Evolutionary conservation across 2,113 vertebrate genomes (phyloP), one percentile per base, ranked within the genome.

Genomic region (Clarias macrocephalus): DNA sequence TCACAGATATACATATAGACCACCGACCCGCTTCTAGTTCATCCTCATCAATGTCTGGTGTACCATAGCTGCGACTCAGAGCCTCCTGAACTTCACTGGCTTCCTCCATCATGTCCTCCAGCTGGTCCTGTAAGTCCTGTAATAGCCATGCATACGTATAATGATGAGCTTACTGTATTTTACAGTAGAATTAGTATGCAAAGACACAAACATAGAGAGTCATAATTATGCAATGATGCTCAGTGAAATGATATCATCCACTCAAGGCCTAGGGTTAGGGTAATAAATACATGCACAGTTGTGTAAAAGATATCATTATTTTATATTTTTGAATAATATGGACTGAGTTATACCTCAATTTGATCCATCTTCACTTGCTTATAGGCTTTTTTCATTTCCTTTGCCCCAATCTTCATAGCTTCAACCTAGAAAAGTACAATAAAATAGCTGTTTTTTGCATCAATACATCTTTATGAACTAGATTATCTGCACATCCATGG

Each of bases 21-120:
- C 30, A 75, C 42, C 1, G 81, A 94, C 98, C 98, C 91, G 98
- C 98, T 95, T 99, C 98, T 7, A 99, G 95, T 91, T 99, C 98
- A 72, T 99, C 98, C 91, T 99, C 98, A 82, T 99, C 98, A 72
- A 99, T 95, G 52, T 99, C 98, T 85, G 98, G 98, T 52, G 97
- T 99, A 87, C 97, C 97, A 25, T 99, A 99, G 93, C 96, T 99
- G 86, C 98, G 97, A 91, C 98, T 97, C 92, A 99, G 94, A 0
- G 98, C 95, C 89, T 99, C 98, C 87, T 99, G 98, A 12, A 99
- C 97, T 92, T 99, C 98, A 79, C 91, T 95, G 83, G 98, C 97
- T 54, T 99, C 97, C 90, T 99, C 98, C 98, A 99, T 99, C 97
- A 99, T 99, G 93, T 99, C 98, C 90, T 99, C 98, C 89, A 99